Percentiles rank a stretch among this genome's conserved stretches.
phyloP scores from a whole-genome alignment of 2,888 invertebrate genomes.

The Aricia artaxerxes region DNA sequence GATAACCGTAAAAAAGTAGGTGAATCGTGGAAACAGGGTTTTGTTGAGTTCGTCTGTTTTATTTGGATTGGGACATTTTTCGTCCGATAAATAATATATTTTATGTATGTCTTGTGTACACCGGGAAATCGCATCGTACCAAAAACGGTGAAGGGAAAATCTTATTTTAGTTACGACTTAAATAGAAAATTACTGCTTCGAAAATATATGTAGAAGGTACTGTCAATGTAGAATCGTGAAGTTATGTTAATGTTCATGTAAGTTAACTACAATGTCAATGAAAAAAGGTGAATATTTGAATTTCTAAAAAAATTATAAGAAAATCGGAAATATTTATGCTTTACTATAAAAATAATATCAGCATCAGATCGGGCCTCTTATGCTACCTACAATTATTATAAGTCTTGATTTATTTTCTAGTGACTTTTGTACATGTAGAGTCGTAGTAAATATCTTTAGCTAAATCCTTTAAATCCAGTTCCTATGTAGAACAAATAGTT shows the following conservation, averaged over 20 bases:
- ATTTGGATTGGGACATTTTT: not conserved
- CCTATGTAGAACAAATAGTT: not conserved
- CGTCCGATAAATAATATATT: conserved; percentile 2
- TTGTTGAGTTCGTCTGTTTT: conserved; percentile 3
- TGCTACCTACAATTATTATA: not conserved
- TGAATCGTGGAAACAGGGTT: conserved; percentile 8
- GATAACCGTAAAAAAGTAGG: conserved; percentile 20
- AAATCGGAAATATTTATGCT: not conserved
- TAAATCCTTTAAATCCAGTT: not conserved
- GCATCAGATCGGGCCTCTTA: conserved; percentile 14
- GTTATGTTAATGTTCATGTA: not conserved
- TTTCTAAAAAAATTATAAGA: not conserved
- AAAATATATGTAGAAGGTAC: not conserved
- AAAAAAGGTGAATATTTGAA: not conserved
- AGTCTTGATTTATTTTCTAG: not conserved
- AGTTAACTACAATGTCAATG: not conserved
- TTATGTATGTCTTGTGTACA: not conserved
- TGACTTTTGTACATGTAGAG: not conserved
- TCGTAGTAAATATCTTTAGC: not conserved
- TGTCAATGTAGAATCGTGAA: not conserved
- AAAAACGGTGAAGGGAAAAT: not conserved
- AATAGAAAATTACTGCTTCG: not conserved
- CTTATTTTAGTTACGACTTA: not conserved
- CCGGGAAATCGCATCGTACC: not conserved
- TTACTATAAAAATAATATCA: not conserved